These are phyloP conservation scores for Lepidotrigona ventralis DNA, from an alignment of 1,140 invertebrate species.

Conservation along the genomic window DNA sequence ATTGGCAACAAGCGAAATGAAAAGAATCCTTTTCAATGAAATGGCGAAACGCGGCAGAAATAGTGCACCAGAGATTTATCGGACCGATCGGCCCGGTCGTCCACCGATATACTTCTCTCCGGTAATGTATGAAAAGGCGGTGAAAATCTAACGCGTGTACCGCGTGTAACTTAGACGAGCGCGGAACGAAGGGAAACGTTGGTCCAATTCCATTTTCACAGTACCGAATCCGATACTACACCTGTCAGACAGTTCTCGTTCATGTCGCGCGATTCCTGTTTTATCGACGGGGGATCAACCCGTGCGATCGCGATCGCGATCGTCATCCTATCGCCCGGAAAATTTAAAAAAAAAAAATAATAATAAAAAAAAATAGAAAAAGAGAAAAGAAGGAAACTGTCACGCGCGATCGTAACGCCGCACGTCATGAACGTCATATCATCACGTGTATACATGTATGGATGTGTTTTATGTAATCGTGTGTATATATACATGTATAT, in stretches of 20 bases:
- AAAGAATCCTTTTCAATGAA: background rate
- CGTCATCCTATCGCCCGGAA: background rate
- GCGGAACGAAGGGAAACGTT: background rate
- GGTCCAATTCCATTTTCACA: constrained; percentile 13
- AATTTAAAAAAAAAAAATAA: too few species aligned
- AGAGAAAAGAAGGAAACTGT: constrained; percentile 1
- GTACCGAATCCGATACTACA: background rate
- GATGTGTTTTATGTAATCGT: constrained; percentile 17
- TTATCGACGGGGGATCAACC: constrained; percentile 18
- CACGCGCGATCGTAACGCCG: constrained; percentile 41
- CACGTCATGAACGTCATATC: constrained; percentile 30
- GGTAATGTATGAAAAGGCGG: background rate
- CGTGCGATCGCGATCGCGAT: constrained; percentile 1
- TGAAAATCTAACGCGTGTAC: background rate
- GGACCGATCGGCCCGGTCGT: background rate
- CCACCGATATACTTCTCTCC: background rate
- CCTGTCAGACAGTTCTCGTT: constrained; percentile 16
- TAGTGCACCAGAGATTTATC: background rate
- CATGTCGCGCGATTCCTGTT: background rate
- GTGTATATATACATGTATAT: constrained; percentile 24
- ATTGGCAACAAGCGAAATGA: background rate
- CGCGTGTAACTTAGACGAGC: too few species aligned
- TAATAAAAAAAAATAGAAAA: background rate
- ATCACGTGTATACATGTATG: constrained; percentile 26
- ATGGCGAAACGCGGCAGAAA: too few species aligned